Percentiles rank a stretch among this genome's conserved stretches.
These are phyloP conservation scores for Tamandua tetradactyla DNA, from an alignment of 2,797 vertebrate genomes.

Conservation along the genomic window DNA sequence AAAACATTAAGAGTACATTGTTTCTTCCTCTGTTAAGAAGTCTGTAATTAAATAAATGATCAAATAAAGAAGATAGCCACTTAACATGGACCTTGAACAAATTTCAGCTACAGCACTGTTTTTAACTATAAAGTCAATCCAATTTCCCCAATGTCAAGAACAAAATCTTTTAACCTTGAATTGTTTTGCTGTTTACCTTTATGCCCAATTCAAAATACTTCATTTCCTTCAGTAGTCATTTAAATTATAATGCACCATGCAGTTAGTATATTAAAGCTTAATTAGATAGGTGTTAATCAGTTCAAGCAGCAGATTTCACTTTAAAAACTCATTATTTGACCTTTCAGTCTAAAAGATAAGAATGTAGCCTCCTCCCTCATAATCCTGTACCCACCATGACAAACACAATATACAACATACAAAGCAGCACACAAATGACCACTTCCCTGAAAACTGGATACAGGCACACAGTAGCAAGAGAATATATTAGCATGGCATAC, in stretches of 20 bases:
- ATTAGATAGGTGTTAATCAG: conserved; percentile 39
- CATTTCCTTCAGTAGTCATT: conserved; percentile 4
- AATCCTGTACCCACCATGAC: conserved; percentile 30
- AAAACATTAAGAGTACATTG: conserved; percentile 32
- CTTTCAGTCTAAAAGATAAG: neutral
- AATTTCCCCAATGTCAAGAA: conserved; percentile 40
- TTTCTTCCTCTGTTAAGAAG: conserved; percentile 68
- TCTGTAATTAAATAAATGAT: conserved; percentile 16
- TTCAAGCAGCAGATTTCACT: conserved; percentile 33
- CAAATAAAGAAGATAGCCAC: conserved; percentile 9
- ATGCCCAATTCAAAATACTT: conserved; percentile 6
- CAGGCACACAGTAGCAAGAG: conserved; percentile 60
- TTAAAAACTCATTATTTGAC: conserved; percentile 41
- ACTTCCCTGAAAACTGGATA: conserved; percentile 34
- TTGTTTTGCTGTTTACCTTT: conserved; percentile 44
- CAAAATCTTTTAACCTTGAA: conserved; percentile 13
- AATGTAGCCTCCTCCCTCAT: neutral
- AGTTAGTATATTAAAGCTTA: conserved; percentile 69
- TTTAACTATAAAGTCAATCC: conserved; percentile 4
- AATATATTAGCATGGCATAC: conserved; percentile 47
- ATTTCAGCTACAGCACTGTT: neutral
- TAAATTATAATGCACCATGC: conserved; percentile 68
- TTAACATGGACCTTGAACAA: conserved; percentile 44
- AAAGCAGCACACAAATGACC: conserved; percentile 58
- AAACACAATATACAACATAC: conserved; percentile 28